A percentile compares a stretch with the other conserved stretches of the same genome.
Conservation (phyloP, 2,797 vertebrate species). For the Tympanoctomys barrerae region DNA sequence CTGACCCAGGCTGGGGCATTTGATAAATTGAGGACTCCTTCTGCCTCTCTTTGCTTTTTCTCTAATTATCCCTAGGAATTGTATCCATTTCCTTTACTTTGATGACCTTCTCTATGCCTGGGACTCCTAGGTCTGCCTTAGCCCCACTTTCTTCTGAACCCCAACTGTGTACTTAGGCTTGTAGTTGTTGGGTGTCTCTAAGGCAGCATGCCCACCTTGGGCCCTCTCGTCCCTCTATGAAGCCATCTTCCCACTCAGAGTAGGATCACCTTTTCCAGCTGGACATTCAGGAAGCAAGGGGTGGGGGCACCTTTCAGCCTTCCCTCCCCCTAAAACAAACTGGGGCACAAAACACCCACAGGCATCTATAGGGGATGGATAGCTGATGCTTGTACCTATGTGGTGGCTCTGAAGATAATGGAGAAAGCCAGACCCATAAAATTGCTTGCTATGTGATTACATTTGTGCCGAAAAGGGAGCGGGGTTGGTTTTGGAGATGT, state of each 20-base stretch:
- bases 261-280: not conserved
- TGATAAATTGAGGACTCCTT: not conserved
- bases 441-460: not conserved
- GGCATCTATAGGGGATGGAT: not conserved
- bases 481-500: too few species aligned
- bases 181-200: not conserved
- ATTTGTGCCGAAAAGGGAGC: not conserved
- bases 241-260: not conserved
- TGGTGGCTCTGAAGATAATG: not conserved
- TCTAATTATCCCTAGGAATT: not conserved
- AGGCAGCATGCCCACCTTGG: not conserved
- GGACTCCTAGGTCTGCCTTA: not conserved
- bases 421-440: not conserved
- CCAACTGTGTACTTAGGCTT: accelerated
- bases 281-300: not conserved
- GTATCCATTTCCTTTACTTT: not conserved
- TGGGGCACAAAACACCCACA: not conserved
- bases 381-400: not conserved
- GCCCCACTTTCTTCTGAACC: too few species aligned
- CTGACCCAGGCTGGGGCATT: not conserved
- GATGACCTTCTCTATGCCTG: not conserved
- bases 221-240: not conserved
- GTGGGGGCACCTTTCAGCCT: not conserved
- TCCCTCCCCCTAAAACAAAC: not conserved
- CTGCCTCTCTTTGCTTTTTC: not conserved